Base-by-base conservation (phyloP, 1,140 invertebrate genomes). In the Drosophila guanche region DNA sequence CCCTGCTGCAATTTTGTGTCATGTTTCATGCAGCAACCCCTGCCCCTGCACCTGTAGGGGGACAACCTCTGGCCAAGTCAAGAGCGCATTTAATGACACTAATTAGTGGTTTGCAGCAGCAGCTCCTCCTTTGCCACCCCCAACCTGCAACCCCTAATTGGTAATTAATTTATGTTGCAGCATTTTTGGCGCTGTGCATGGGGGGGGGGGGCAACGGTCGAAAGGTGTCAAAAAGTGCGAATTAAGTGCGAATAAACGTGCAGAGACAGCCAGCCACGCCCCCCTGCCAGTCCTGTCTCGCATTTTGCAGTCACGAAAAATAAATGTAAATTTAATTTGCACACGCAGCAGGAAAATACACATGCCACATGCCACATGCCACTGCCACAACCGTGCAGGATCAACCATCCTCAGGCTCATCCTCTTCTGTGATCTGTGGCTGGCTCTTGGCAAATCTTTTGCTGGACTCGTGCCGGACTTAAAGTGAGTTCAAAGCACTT, bases 91-190 rank as follows among this genome's bases (percentile, higher is more conserved):
- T 88, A 90, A 90, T 90, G 89, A 86, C 89, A 90, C 89, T 89
- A 90, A 90, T 90, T 90, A 90, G 89, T 90, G 89, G 60, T 59
- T 41, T n/a, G n/a, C n/a, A n/a, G 76, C 70, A 65, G 60, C 16
- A 20, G 16, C 16, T 20, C 16, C 54, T 67, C 70, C n/a, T n/a
- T n/a, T n/a, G n/a, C n/a, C n/a, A n/a, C n/a, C n/a, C n/a, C n/a
- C n/a, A n/a, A n/a, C n/a, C n/a, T 58, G 40, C 62, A 60, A 61
- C 58, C 77, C 81, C 48, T 86, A 81, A 88, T 86, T 85, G 81
- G 83, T 85, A 85, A 85, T 85, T 85, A 86, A 85, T 85, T 85
- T 85, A 85, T 85, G 81, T 85, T 85, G 81, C 81, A 85, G 86
- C 81, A 85, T 85, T 86, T 85, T 85, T 86, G 66, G 80, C 48